Percentiles rank a stretch among this genome's conserved stretches.
Conservation (phyloP, 1,140 invertebrate species). For the Penaeus indicus region DNA sequence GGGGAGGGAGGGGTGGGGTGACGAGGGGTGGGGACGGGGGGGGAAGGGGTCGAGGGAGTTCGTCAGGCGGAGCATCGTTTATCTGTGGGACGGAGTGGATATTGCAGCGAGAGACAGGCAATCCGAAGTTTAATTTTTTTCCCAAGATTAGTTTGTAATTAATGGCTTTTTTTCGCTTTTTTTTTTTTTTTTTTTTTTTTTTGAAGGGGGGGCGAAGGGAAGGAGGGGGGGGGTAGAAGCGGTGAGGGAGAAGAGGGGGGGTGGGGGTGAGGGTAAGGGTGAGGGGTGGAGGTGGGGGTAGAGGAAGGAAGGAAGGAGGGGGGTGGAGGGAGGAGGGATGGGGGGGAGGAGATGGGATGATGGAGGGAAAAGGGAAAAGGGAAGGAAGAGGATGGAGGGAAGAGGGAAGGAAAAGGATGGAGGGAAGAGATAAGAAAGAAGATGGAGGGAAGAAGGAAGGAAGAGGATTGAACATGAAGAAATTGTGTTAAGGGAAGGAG, state of each 20-base stretch:
- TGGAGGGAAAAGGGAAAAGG: neutral
- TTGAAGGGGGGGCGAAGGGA: no score
- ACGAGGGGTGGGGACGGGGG: no score
- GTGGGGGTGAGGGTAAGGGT: no score
- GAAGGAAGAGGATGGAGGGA: neutral
- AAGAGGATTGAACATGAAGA: neutral
- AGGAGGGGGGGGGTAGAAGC: no score
- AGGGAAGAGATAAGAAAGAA: neutral
- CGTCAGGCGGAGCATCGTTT: neutral
- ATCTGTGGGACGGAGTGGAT: conserved; percentile 42
- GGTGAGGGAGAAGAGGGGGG: no score
- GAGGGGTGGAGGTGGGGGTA: no score
- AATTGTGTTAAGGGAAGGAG: neutral
- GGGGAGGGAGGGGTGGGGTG: no score
- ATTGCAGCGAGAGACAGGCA: conserved; percentile 44
- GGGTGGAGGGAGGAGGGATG: no score
- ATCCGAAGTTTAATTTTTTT: conserved; percentile 45
- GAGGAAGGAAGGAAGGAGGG: no score
- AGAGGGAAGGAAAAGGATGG: neutral
- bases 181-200: no score
- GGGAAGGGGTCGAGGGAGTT: no score
- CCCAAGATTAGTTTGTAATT: conserved; percentile 52
- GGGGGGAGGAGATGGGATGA: neutral
- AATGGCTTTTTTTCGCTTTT: neutral
- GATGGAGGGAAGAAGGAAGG: neutral